Evolutionary conservation across 2,113 vertebrate species (phyloP).

Genomic region (Tamias sibiricus): DNA sequence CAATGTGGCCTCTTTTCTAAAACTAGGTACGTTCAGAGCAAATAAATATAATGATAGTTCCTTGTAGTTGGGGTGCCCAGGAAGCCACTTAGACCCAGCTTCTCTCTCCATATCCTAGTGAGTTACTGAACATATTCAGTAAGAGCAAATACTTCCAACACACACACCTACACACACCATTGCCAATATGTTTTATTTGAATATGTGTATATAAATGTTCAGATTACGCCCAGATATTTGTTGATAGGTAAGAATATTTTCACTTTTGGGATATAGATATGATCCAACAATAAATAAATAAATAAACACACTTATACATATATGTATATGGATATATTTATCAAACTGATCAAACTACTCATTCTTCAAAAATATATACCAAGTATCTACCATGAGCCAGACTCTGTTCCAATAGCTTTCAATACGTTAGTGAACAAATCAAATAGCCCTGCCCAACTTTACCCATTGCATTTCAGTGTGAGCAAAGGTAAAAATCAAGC

Average conservation of each 20-base stretch:
- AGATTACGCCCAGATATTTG: not conserved
- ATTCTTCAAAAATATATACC: conserved; percentile 22
- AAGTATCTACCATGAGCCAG: not conserved
- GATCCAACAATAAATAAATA: not conserved
- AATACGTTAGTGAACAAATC: not conserved
- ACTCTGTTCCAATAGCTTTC: not conserved
- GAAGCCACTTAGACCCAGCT: conserved; percentile 52
- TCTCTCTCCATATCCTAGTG: conserved; percentile 65
- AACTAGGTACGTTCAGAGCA: conserved; percentile 5
- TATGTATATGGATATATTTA: not conserved
- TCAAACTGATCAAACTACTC: not conserved
- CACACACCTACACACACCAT: not conserved
- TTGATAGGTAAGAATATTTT: not conserved
- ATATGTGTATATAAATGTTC: not conserved
- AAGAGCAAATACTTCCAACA: not conserved
- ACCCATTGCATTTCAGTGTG: not conserved
- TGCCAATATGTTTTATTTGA: not conserved
- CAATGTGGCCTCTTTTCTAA: conserved; percentile 75
- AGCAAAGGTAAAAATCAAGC: not conserved
- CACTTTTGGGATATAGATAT: not conserved
- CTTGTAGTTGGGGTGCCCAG: conserved; percentile 68
- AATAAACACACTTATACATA: too few species aligned
- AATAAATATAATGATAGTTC: not conserved
- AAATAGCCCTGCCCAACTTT: not conserved
- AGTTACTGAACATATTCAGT: not conserved